Conservation (phyloP, 2,888 invertebrate species). For the Osmoderma eremita region DNA sequence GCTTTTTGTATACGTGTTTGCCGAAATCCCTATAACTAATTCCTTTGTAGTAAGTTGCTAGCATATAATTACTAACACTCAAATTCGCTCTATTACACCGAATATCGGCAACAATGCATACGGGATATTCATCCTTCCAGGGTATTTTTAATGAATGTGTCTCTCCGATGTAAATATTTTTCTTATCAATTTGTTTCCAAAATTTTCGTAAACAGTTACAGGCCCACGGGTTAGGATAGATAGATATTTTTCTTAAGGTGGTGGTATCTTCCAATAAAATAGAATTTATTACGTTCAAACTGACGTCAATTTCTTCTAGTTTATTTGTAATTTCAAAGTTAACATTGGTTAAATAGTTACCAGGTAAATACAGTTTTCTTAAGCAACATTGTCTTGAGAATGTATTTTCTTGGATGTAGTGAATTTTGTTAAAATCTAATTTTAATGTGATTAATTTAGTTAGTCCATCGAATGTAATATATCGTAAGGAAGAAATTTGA, state of each 20-base stretch:
- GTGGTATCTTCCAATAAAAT: background rate
- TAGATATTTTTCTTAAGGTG: background rate
- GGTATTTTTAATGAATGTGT: background rate
- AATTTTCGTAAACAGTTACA: slow-evolving; percentile 2
- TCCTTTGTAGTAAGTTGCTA: background rate
- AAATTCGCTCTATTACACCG: no score
- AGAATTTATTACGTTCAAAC: slow-evolving; percentile 20
- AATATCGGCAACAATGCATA: background rate
- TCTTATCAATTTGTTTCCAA: background rate
- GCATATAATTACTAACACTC: no score
- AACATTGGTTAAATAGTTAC: background rate
- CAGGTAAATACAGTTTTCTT: slow-evolving; percentile 18
- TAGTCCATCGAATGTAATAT: background rate
- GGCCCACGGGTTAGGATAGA: slow-evolving; percentile 5
- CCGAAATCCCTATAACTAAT: background rate
- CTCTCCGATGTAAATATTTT: background rate
- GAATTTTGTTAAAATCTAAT: slow-evolving; percentile 16
- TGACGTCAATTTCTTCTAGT: background rate
- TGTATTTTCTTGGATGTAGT: background rate
- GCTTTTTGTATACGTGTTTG: background rate
- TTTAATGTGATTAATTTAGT: slow-evolving; percentile 1
- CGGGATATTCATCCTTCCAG: background rate
- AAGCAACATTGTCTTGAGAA: slow-evolving; percentile 7
- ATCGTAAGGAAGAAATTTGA: slow-evolving; percentile 8
- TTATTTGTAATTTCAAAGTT: background rate